phyloP scores from a whole-genome alignment of 2,113 vertebrate genomes.

The Hassar affinis region DNA sequence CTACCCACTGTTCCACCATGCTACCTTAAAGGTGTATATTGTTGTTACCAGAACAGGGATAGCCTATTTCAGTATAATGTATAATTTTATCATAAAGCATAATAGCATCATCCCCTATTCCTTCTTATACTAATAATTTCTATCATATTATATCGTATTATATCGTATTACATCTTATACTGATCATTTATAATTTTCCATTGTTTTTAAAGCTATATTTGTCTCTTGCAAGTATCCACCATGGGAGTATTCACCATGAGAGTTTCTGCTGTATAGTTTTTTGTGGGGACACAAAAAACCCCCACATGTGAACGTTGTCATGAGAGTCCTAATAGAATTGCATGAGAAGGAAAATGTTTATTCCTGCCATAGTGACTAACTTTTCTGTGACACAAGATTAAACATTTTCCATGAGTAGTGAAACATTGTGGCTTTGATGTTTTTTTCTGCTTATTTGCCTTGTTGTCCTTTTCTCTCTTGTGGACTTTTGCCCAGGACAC shows the following conservation, averaged over 20 bases:
- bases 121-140: neutral
- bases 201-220: neutral
- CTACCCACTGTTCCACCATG: neutral
- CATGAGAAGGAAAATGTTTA: constrained; percentile 24
- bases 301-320: neutral
- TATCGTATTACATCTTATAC: neutral
- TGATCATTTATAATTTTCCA: neutral
- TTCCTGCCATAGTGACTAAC: constrained; percentile 18
- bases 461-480: neutral
- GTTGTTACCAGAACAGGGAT: neutral
- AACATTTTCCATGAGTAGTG: constrained; percentile 15
- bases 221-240: neutral
- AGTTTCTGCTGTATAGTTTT: neutral
- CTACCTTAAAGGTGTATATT: neutral
- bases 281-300: neutral
- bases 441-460: neutral
- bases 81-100: neutral
- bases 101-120: neutral
- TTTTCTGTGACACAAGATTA: constrained; percentile 14
- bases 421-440: neutral
- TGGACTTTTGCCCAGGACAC: constrained; percentile 24
- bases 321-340: neutral
- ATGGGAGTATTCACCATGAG: neutral
- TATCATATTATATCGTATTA: too few relatives aligned
- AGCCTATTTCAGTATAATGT: neutral